Percentiles rank a stretch among this genome's conserved stretches.
These are phyloP conservation scores for Melanostoma mellinum DNA, from an alignment of 2,888 invertebrate genomes.

Conservation along the genomic window DNA sequence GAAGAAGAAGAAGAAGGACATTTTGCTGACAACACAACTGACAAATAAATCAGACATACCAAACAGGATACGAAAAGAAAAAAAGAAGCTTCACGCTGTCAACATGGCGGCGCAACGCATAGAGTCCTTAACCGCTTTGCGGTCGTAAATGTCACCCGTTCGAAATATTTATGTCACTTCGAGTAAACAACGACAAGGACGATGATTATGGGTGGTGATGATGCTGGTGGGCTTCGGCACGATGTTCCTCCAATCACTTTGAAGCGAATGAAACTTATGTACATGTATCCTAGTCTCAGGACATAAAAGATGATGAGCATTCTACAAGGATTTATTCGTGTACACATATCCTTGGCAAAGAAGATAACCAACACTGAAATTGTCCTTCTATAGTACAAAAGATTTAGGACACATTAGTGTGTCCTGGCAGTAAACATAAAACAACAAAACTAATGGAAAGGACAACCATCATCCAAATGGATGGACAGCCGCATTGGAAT, in stretches of 20 bases:
- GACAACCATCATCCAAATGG: conserved; percentile 71
- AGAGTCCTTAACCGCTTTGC: conserved; percentile 71
- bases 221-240: neutral
- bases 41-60: conserved; percentile 69
- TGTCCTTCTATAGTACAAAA: conserved; percentile 46
- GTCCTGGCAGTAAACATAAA: conserved; percentile 70
- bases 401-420: conserved; percentile 72
- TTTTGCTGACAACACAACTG: conserved; percentile 70
- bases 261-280: conserved; percentile 66
- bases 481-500: conserved; percentile 60
- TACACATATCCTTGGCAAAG: conserved; percentile 39
- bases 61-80: conserved; percentile 54
- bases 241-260: conserved; percentile 65
- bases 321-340: conserved; percentile 63
- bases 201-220: conserved; percentile 36
- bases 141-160: conserved; percentile 73
- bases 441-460: conserved; percentile 71
- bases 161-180: conserved; percentile 71
- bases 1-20: conserved; percentile 15
- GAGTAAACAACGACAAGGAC: conserved; percentile 65
- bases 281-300: conserved; percentile 63
- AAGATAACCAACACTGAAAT: conserved; percentile 47
- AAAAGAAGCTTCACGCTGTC: conserved; percentile 47
- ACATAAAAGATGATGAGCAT: conserved; percentile 73
- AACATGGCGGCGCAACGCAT: conserved; percentile 50